Percentiles rank a stretch among this genome's conserved stretches.
phyloP scores from a whole-genome alignment of 1,140 invertebrate species.

The Pogonomyrmex barbatus region DNA sequence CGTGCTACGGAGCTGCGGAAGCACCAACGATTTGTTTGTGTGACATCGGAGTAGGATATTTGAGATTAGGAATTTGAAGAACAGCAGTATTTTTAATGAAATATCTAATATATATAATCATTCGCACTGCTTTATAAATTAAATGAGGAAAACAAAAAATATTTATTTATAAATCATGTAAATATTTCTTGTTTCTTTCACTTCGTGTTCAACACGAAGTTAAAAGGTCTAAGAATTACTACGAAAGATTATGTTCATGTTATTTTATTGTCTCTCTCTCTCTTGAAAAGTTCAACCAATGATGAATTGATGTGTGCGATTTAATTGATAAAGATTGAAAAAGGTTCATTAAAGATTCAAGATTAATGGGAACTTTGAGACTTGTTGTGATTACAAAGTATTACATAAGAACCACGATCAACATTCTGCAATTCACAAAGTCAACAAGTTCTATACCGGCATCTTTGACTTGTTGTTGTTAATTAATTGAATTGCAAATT shows the following conservation, averaged over 20 bases:
- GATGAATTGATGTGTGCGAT: neutral
- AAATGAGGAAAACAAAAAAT: neutral
- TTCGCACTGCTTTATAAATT: neutral
- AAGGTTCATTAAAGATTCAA: neutral
- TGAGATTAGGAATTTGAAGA: conserved; percentile 15
- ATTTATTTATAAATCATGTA: neutral
- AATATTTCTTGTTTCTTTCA: no score
- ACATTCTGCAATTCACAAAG: neutral
- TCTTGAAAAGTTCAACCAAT: neutral
- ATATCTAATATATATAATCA: neutral
- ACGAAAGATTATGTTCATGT: neutral
- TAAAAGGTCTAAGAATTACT: neutral
- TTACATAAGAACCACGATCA: neutral
- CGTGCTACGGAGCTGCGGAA: neutral
- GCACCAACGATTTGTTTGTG: conserved; percentile 1
- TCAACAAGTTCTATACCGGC: neutral
- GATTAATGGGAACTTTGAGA: neutral
- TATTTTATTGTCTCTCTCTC: neutral
- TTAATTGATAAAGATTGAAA: neutral
- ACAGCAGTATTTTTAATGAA: neutral
- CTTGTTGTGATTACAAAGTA: neutral
- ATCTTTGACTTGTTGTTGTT: neutral
- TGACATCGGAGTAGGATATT: conserved; percentile 5
- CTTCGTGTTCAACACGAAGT: no score
- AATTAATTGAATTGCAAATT: conserved; percentile 55